Evolutionary conservation across 2,797 vertebrate species (phyloP).

Genomic region (Pyrocephalus nanus): DNA sequence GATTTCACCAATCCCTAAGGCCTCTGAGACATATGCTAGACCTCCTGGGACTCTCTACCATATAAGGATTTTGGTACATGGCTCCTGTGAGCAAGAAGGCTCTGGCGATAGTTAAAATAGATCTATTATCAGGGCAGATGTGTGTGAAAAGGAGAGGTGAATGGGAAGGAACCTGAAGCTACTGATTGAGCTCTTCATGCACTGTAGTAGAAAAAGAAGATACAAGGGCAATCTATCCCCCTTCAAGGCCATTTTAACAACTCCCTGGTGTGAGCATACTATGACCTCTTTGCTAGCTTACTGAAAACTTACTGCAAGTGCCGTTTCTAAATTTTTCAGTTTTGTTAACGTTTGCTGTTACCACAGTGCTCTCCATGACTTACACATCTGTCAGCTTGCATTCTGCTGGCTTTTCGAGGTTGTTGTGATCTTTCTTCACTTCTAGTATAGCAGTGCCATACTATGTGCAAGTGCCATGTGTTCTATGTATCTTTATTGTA

Average conservation of each 20-base stretch:
- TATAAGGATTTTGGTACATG: not conserved
- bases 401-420: not conserved
- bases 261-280: not conserved
- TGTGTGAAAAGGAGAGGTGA: not conserved
- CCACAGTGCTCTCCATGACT: not conserved
- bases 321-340: not conserved
- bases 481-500: conserved; percentile 12
- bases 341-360: conserved; percentile 3
- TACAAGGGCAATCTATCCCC: not conserved
- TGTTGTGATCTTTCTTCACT: not conserved
- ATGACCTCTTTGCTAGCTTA: not conserved
- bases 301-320: not conserved
- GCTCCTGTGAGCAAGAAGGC: not conserved
- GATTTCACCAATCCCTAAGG: not conserved
- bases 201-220: not conserved
- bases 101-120: not conserved
- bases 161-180: not conserved
- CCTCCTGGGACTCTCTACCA: not conserved
- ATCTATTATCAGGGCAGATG: not conserved
- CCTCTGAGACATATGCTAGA: not conserved
- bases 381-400: not conserved
- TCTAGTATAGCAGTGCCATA: not conserved
- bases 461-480: conserved; percentile 20
- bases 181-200: not conserved
- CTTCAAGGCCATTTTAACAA: not conserved